These are phyloP conservation scores for Hemichromis elongatus DNA, from an alignment of 2,113 vertebrate genomes.

Conservation along the genomic window DNA sequence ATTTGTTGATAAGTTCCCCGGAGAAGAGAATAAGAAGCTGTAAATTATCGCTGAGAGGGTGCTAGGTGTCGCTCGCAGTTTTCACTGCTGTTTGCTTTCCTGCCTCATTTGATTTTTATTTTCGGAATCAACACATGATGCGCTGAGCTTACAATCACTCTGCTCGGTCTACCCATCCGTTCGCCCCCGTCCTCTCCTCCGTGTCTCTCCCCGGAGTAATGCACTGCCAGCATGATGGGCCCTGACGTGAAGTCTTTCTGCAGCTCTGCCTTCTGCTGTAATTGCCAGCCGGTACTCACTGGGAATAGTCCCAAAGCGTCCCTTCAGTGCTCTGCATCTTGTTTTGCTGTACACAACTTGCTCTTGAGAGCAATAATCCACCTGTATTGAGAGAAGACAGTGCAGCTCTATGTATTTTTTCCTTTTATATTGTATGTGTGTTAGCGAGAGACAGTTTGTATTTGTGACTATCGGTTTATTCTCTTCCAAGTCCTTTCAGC, in stretches of 20 bases:
- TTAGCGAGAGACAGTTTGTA: not conserved
- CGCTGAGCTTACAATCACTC: not conserved
- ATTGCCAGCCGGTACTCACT: constrained; percentile 34
- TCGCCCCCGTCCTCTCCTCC: not conserved
- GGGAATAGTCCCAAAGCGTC: constrained; percentile 28
- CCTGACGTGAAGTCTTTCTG: constrained; percentile 20
- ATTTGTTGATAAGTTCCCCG: not conserved
- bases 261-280: constrained; percentile 32
- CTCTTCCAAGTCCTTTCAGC: not conserved
- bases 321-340: constrained; percentile 15
- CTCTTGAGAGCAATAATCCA: constrained; percentile 23
- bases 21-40: not conserved
- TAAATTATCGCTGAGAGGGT: not conserved
- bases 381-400: constrained; percentile 1
- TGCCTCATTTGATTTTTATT: constrained; percentile 15
- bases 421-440: not conserved
- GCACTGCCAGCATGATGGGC: not conserved
- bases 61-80: not conserved
- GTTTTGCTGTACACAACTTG: constrained; percentile 3
- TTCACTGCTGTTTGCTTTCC: not conserved
- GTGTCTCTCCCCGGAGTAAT: not conserved
- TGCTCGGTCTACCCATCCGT: not conserved
- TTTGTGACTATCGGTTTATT: not conserved
- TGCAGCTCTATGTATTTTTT: constrained; percentile 7
- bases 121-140: not conserved